Base-by-base conservation (phyloP, 1,140 invertebrate genomes). In the Bilobella aurantiaca region DNA sequence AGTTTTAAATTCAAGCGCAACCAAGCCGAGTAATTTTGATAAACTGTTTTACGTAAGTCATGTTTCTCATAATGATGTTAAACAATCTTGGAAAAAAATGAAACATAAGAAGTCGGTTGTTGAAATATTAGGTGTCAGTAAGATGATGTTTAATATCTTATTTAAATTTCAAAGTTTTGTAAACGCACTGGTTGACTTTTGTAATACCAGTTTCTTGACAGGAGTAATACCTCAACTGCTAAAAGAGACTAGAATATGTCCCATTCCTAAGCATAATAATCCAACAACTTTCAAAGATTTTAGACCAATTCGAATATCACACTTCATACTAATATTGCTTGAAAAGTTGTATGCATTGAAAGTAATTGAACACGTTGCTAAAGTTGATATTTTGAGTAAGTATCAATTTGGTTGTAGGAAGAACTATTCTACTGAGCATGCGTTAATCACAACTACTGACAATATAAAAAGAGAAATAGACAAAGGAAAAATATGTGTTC, bases 371-470 rank as follows among this genome's bases (percentile, higher is more conserved):
- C 30, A 28, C 21, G 21, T 58, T 14, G 29, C 27, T 28, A 21
- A 21, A 3, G 30, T 34, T 2, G n/a, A 32, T 8, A 21, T 60
- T 8, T n/a, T 60, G 3, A 25, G 25, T 1, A 23, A 49, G 14
- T 5, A 25, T 53, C 63, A 68, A 29, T 68, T 68, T 53, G 61
- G 58, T 1, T 68, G 29, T 25, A 27, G 64, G 21, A 3, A 28
- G 2, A 30, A 16, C n/a, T 49, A 68, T 30, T 59, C 63, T 14
- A 65, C 59, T n/a, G 58, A 65, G 31, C 60, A 34, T 27, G 62
- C 56, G 1, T 42, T 59, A 23, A 58, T 64, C 31, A 34, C 25
- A 1, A 1, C 57, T 8, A 58, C 34, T n/a, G 62, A 61, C 18
- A 34, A 25, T 14, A 30, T 63, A 23, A 30, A 58, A 27, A 62